Conservation (phyloP, 2,797 vertebrate species). For the Tamandua tetradactyla region DNA sequence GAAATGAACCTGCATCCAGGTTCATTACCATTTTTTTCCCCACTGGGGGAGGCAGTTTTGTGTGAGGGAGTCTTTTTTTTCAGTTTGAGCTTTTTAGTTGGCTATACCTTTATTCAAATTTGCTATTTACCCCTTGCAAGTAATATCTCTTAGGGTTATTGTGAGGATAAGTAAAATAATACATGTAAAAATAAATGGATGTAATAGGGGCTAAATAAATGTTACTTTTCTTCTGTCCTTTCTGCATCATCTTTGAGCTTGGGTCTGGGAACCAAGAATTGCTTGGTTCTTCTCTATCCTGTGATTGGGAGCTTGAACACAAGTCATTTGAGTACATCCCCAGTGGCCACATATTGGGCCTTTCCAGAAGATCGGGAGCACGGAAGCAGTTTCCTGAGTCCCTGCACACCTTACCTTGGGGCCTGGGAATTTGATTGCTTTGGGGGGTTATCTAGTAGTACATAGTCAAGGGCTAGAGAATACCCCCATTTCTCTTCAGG, state of each 20-base stretch:
- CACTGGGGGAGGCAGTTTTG: not conserved
- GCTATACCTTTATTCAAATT: slow-evolving; percentile 30
- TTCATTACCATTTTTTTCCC: not conserved
- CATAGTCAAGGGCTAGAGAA: not conserved
- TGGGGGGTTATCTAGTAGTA: not conserved
- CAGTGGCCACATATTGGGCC: not conserved
- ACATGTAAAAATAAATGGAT: not conserved
- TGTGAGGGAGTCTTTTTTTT: not conserved
- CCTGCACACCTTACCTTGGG: not conserved
- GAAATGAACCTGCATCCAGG: slow-evolving; percentile 19
- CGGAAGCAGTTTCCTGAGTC: not conserved
- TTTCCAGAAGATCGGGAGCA: not conserved
- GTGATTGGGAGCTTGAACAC: not conserved
- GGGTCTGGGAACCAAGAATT: not conserved
- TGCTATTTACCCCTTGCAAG: not conserved
- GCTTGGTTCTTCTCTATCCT: slow-evolving; percentile 7
- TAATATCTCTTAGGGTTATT: slow-evolving; percentile 13
- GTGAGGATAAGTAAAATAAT: slow-evolving; percentile 33
- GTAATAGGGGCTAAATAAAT: not conserved
- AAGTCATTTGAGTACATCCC: not conserved
- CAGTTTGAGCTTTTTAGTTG: slow-evolving; percentile 40
- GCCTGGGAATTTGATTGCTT: not conserved
- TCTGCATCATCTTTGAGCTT: slow-evolving; percentile 6
- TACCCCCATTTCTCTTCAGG: not conserved
- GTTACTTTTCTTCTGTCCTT: slow-evolving; percentile 38